phyloP scores from a whole-genome alignment of 2,888 invertebrate species.

The Nycteola revayana region DNA sequence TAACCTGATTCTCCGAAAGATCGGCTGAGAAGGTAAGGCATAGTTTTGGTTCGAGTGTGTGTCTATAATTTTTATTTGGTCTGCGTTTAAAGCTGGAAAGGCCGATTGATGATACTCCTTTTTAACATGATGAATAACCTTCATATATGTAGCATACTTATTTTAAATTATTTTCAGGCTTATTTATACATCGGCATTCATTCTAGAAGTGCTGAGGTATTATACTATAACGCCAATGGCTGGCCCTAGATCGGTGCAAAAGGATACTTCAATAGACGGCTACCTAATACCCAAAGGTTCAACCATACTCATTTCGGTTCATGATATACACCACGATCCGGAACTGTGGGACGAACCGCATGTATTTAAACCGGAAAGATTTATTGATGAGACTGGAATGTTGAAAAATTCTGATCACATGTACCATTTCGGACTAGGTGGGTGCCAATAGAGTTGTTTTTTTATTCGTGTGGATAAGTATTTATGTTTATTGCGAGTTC shows the following conservation, averaged over 20 bases:
- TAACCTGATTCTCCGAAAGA: too few relatives aligned
- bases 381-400: constrained; percentile 78
- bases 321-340: constrained; percentile 79
- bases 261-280: constrained; percentile 58
- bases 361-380: constrained; percentile 84
- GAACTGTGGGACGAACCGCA: constrained; percentile 80
- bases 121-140: too few relatives aligned
- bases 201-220: constrained; percentile 81
- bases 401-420: constrained; percentile 78
- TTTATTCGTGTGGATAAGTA: too few relatives aligned
- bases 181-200: constrained; percentile 77
- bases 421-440: constrained; percentile 86
- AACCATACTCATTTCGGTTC: constrained; percentile 75
- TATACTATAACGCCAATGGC: constrained; percentile 78
- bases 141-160: too few relatives aligned
- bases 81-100: too few relatives aligned
- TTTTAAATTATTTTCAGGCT: constrained; percentile 53
- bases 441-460: constrained; percentile 22
- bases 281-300: constrained; percentile 75
- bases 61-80: too few relatives aligned
- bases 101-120: too few relatives aligned
- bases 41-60: too few relatives aligned
- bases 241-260: constrained; percentile 73
- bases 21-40: too few relatives aligned
- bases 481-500: too few relatives aligned